Base-by-base conservation (phyloP, 2,113 vertebrate genomes). In the Nothocercus nigrocapillus region DNA sequence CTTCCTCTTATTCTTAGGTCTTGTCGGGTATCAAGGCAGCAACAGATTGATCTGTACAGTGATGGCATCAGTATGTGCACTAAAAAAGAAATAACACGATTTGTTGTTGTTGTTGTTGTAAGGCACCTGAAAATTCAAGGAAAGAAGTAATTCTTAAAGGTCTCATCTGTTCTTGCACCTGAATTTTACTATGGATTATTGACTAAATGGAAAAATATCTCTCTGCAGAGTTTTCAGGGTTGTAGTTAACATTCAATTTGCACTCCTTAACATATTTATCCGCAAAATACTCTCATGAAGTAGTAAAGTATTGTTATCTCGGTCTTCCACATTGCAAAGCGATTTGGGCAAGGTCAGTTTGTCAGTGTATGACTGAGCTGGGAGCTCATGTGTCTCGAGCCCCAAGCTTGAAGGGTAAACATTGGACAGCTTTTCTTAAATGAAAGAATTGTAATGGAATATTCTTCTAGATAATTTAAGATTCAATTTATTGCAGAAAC, bases 41-140 rank as follows among this genome's bases (percentile, higher is more conserved):
- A 95, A 79, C 66, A 93, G 70, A 93, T 93, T 92, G 84, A 91
- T 97, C 96, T 78, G 94, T 96, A 73, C 49, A 93, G 68, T 89
- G 89, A 45, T 56, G 91, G 90, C 70, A 74, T 69, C 90, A 87
- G 19, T 84, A 85, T 47, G 24, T 70, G 16, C 88, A 68, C 45
- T 34, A 92, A 81, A 74, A 84, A 94, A 95, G 53, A 38, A 81
- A 83, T 83, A 80, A 53, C 73, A 47, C 54, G 47, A 28, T 18
- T 59, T 2, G 0, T 24, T 54, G 4, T 59, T 2, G 0, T 24
- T 54, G 4, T 47, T 47, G 36, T 36, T 36, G 1, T 47, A n/a
- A 83, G 32, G 49, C 49, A 56, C 15, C 20, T 83, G 38, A 47
- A 90, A 77, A 84, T 77, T 32, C 32, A 53, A 64, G n/a, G 51